These are phyloP conservation scores for Hylaea fasciaria DNA, from an alignment of 2,888 invertebrate genomes.

Conservation along the genomic window DNA sequence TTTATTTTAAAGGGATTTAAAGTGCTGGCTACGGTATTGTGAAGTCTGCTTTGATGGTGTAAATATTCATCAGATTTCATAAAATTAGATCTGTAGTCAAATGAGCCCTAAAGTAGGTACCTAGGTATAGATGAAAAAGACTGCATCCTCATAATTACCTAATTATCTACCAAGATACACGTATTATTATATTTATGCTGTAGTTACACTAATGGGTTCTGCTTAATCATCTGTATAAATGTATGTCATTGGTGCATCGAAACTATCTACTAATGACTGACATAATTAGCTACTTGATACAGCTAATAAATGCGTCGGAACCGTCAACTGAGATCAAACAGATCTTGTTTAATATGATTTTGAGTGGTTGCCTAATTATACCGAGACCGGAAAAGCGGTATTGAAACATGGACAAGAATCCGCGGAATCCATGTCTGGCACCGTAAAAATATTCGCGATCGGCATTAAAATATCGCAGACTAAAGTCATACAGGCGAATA, in stretches of 20 bases:
- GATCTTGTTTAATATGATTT: constrained; percentile 11
- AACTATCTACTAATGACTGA: constrained; percentile 27
- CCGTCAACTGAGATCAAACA: not conserved
- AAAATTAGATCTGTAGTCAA: too few species aligned
- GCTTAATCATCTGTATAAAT: constrained; percentile 22
- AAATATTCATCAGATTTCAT: too few species aligned
- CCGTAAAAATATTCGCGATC: constrained; percentile 71
- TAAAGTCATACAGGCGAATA: constrained; percentile 72
- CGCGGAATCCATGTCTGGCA: constrained; percentile 61
- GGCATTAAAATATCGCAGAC: constrained; percentile 65
- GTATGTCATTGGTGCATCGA: constrained; percentile 27
- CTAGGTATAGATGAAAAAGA: too few species aligned
- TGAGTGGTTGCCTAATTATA: constrained; percentile 24
- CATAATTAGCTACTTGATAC: constrained; percentile 14
- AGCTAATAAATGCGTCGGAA: constrained; percentile 7
- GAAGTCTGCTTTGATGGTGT: too few species aligned
- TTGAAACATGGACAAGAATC: constrained; percentile 49
- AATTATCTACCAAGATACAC: too few species aligned
- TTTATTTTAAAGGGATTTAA: too few species aligned
- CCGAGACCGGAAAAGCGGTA: constrained; percentile 21
- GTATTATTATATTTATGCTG: constrained; percentile 1
- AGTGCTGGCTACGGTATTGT: too few species aligned
- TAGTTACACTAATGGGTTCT: constrained; percentile 11
- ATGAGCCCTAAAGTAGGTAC: too few species aligned
- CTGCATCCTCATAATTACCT: too few species aligned